Conservation (phyloP, 2,797 vertebrate genomes). For the Bufotes viridis region DNA sequence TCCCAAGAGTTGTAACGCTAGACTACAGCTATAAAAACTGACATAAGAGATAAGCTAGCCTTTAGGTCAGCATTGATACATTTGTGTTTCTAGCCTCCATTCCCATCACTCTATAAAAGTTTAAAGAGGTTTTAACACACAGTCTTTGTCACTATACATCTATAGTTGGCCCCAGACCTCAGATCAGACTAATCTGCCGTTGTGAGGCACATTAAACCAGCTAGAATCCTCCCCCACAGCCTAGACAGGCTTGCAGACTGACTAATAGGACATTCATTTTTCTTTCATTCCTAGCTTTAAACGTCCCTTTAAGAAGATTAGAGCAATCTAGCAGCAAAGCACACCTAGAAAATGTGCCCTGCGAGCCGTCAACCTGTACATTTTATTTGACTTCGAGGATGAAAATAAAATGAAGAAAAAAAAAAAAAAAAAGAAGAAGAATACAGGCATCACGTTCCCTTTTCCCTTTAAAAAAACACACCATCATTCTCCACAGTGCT, state of each 20-base stretch:
- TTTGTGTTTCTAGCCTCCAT: background rate
- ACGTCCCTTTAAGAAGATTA: background rate
- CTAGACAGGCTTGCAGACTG: background rate
- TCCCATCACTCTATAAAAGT: background rate
- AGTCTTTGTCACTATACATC: background rate
- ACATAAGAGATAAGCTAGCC: background rate
- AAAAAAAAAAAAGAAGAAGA: background rate
- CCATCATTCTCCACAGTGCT: background rate
- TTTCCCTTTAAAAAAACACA: background rate
- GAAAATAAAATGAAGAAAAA: slow-evolving; percentile 4
- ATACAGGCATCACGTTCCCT: slow-evolving; percentile 12
- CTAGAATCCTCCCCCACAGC: background rate
- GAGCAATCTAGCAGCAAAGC: background rate
- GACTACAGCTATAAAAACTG: background rate
- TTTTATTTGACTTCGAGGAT: slow-evolving; percentile 28
- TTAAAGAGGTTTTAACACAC: background rate
- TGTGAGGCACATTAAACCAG: background rate
- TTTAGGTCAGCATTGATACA: background rate
- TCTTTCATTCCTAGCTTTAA: background rate
- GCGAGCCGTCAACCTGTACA: background rate
- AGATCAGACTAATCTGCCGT: background rate
- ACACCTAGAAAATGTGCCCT: slow-evolving; percentile 12
- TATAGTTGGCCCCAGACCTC: background rate
- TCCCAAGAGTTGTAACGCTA: background rate
- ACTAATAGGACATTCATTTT: background rate